A percentile compares a stretch with the other conserved stretches of the same genome.
Evolutionary conservation across 2,113 vertebrate genomes (phyloP).

Genomic region (Proteles cristata): DNA sequence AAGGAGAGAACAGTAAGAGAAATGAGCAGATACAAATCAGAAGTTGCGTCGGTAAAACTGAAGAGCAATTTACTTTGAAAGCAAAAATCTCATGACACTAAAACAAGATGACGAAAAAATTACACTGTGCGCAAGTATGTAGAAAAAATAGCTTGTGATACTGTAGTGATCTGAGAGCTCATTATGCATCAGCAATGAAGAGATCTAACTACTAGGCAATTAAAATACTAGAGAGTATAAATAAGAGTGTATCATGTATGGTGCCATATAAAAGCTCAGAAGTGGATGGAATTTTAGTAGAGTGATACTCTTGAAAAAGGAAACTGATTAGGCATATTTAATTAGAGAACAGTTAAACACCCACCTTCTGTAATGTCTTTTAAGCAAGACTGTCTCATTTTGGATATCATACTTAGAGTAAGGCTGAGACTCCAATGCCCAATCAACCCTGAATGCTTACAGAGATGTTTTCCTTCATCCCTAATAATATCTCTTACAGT

Average conservation of each 20-base stretch:
- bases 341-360: neutral
- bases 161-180: slow-evolving; percentile 46
- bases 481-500: neutral
- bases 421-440: neutral
- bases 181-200: slow-evolving; percentile 45
- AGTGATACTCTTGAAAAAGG: slow-evolving; percentile 19
- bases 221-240: slow-evolving; percentile 48
- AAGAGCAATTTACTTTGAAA: slow-evolving; percentile 35
- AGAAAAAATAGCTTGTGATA: slow-evolving; percentile 62
- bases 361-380: neutral
- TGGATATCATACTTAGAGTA: neutral
- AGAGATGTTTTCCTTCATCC: neutral
- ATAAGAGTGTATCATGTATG: neutral
- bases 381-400: neutral
- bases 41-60: slow-evolving; percentile 35
- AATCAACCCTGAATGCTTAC: too few species aligned
- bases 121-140: slow-evolving; percentile 46
- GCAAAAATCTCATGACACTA: slow-evolving; percentile 56
- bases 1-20: neutral
- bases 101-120: slow-evolving; percentile 58
- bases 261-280: slow-evolving; percentile 21
- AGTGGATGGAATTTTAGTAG: slow-evolving; percentile 22
- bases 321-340: slow-evolving; percentile 54
- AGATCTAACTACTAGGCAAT: slow-evolving; percentile 47
- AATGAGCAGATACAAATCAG: neutral